Conservation (phyloP, 2,113 vertebrate species). For the Lota lota region DNA sequence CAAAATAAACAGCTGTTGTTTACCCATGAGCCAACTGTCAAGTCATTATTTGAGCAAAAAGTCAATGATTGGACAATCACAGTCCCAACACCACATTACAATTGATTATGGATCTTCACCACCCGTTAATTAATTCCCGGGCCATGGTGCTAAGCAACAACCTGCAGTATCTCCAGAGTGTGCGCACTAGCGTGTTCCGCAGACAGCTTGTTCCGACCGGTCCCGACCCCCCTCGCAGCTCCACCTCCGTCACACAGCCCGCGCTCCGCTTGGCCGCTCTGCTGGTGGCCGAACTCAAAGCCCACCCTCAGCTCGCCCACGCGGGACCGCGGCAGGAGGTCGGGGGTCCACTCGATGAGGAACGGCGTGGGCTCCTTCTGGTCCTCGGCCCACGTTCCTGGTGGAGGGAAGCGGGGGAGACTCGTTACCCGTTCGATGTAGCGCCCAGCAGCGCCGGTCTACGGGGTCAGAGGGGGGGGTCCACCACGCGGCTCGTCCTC, state of each 20-base stretch:
- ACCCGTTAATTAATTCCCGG: too few relatives aligned
- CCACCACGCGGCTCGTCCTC: too few relatives aligned
- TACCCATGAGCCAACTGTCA: neutral
- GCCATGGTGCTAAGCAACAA: constrained; percentile 20
- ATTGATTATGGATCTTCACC: too few relatives aligned
- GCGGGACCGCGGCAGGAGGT: constrained; percentile 80
- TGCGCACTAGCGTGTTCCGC: constrained; percentile 26
- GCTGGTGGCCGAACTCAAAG: constrained; percentile 86
- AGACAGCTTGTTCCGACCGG: constrained; percentile 10
- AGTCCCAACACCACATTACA: neutral
- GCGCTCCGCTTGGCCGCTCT: constrained; percentile 68
- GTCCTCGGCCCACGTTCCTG: constrained; percentile 76
- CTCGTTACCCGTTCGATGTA: too few relatives aligned
- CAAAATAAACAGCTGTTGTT: neutral
- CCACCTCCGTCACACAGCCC: constrained; percentile 28
- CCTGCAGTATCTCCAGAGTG: constrained; percentile 35
- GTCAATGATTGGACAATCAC: neutral
- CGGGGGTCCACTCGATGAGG: constrained; percentile 88
- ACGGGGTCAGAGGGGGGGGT: too few relatives aligned
- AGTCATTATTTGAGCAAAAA: neutral
- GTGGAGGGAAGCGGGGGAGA: neutral
- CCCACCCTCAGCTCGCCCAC: constrained; percentile 84
- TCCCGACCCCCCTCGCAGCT: constrained; percentile 13
- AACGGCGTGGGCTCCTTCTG: constrained; percentile 83
- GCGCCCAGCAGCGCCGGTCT: too few relatives aligned